Base-by-base conservation (phyloP, 2,113 vertebrate genomes). In the Elephas maximus region DNA sequence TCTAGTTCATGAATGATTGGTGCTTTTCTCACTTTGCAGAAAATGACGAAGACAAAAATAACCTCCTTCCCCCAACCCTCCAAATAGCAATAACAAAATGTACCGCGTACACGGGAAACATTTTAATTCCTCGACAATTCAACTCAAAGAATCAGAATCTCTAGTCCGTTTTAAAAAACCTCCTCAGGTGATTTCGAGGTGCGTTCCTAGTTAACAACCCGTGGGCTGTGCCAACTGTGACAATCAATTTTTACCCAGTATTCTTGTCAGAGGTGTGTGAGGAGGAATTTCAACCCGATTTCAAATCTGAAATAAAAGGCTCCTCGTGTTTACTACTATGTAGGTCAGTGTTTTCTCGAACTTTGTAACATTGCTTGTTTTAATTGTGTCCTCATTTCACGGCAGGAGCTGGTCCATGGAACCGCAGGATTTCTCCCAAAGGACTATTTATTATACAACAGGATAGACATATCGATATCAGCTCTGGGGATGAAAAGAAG, bases 401-500 rank as follows among this genome's bases (percentile, higher is more conserved):
- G 3, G 65, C 30, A 63, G 57, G 20, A 60, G 67, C 12, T 15
- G n/a, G 71, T 65, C 83, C 44, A 3, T 2, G 57, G 41, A 76
- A 63, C 51, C 45, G 33, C 6, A 6, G 60, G 15, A 10, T 24
- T 51, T 8, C 37, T 86, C 80, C 53, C 17, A 1, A 26, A 69
- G 33, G 80, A 76, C 26, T 1, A 0, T 0, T 77, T 62, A 18
- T 51, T 51, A 37, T 7, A 28, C 0, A 21, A 63, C 26, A 48
- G 78, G 41, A 37, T 37, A 60, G 53, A 44, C 2, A 0, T 26
- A 14, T 37, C 1, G 1, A 5, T 4, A 9, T 63, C 89, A 26
- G 37, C 96, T 98, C 97, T 96, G 86, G 81, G 93, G 88, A 83
- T 96, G 94, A 96, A 97, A 97, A 98, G 95, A 97, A 98, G 95